Conservation (phyloP, 35 echinoderm and acorn worm genomes). For the Diadema setosum region DNA sequence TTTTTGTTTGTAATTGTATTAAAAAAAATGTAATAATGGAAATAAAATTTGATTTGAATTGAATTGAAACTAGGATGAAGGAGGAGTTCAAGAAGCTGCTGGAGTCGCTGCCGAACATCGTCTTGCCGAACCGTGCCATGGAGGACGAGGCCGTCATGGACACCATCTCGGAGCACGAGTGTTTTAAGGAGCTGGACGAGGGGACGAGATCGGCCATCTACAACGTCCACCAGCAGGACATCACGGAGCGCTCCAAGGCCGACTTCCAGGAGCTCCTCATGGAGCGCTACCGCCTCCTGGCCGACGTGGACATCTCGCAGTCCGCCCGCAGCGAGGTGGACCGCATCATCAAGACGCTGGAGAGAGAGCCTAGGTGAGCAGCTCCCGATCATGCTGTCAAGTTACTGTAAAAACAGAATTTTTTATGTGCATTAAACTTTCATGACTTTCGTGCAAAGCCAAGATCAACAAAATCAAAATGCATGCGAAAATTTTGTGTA, state of each 20-base stretch:
- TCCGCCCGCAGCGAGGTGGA: conserved; percentile 1
- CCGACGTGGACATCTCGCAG: conserved; percentile 38
- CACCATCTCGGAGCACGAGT: conserved; percentile 43
- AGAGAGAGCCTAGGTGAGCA: conserved; percentile 34
- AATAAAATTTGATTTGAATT: no score
- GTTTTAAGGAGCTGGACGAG: conserved; percentile 47
- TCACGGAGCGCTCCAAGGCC: conserved; percentile 10
- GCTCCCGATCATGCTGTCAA: no score
- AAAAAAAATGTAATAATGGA: no score
- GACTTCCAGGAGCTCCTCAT: conserved; percentile 73
- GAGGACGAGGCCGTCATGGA: conserved; percentile 30
- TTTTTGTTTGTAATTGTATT: no score
- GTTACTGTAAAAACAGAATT: no score
- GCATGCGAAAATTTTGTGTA: no score
- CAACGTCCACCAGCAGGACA: conserved; percentile 60
- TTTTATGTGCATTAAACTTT: no score
- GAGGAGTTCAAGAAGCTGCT: conserved; percentile 82
- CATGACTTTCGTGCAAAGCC: no score
- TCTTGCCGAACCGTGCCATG: conserved; percentile 60
- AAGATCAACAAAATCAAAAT: no score
- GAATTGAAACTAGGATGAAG: conserved; percentile 97
- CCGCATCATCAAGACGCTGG: neutral
- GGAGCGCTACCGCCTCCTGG: conserved; percentile 48
- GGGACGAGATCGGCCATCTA: conserved; percentile 64
- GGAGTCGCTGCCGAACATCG: conserved; percentile 30